These are phyloP conservation scores for Luperina testacea DNA, from an alignment of 2,888 invertebrate species.

Conservation along the genomic window DNA sequence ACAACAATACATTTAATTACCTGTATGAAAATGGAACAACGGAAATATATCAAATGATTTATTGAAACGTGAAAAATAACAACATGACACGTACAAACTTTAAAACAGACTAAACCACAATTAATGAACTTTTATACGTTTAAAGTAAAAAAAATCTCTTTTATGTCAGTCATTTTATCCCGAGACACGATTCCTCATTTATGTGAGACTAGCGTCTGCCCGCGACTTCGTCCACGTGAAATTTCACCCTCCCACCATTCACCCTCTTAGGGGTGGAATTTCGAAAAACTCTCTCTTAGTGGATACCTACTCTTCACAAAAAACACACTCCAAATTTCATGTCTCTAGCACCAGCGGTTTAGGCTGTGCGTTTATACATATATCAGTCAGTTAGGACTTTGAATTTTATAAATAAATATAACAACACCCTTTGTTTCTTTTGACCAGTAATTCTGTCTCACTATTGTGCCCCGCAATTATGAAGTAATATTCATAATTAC, in stretches of 20 bases:
- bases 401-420: conserved; percentile 3
- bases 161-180: conserved; percentile 74
- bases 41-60: conserved; percentile 25
- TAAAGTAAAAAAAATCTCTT: conserved; percentile 70
- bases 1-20: background rate
- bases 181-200: conserved; percentile 76
- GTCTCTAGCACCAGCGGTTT: too few species aligned
- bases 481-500: background rate
- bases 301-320: too few species aligned
- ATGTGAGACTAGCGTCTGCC: conserved; percentile 57
- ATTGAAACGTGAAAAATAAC: conserved; percentile 26
- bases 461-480: conserved; percentile 60
- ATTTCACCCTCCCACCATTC: too few species aligned
- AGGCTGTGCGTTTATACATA: too few species aligned
- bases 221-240: too few species aligned
- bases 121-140: conserved; percentile 48
- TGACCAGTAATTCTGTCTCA: conserved; percentile 73
- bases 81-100: conserved; percentile 5
- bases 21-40: conserved; percentile 1
- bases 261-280: too few species aligned
- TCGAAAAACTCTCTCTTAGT: too few species aligned
- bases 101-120: conserved; percentile 26
- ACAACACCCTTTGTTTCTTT: conserved; percentile 75
- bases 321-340: too few species aligned
- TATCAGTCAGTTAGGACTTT: too few species aligned